Conservation (phyloP, 1,140 invertebrate genomes). For the Aphelinus certus region DNA sequence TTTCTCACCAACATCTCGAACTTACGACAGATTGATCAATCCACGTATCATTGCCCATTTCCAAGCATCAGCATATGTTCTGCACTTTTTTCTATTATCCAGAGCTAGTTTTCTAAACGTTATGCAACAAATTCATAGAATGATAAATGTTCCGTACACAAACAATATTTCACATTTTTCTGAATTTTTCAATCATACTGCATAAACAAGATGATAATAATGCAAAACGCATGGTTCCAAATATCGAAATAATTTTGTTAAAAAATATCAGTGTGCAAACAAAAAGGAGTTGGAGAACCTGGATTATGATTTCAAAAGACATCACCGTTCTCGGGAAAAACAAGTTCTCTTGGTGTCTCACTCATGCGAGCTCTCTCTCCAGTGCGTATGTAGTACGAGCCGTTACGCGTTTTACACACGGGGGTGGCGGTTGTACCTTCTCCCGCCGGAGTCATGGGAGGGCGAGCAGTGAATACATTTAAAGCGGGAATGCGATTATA, state of each 20-base stretch:
- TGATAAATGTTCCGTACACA: too few species aligned
- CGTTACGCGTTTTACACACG: slow-evolving; percentile 36
- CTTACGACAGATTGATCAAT: slow-evolving; percentile 28
- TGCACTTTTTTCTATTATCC: not conserved
- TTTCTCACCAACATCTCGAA: slow-evolving; percentile 44
- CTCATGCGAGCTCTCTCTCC: slow-evolving; percentile 25
- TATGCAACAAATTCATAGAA: too few species aligned
- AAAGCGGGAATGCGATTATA: slow-evolving; percentile 62
- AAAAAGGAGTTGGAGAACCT: not conserved
- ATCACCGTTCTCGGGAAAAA: not conserved
- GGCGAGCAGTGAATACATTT: slow-evolving; percentile 59
- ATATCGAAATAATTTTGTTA: too few species aligned
- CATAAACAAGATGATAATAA: too few species aligned
- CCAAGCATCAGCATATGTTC: slow-evolving; percentile 46
- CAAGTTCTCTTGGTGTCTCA: not conserved
- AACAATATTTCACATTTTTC: too few species aligned
- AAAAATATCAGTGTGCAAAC: too few species aligned
- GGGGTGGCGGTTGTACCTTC: not conserved
- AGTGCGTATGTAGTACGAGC: slow-evolving; percentile 4
- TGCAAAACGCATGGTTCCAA: too few species aligned
- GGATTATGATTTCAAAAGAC: not conserved
- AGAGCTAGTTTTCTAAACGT: too few species aligned
- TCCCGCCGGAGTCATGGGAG: slow-evolving; percentile 21
- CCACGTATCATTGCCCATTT: slow-evolving; percentile 10
- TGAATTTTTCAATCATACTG: too few species aligned